Evolutionary conservation across 2,797 vertebrate species (phyloP), one percentile per base, ranked within the genome.

Genomic region (Sphenodon punctatus): DNA sequence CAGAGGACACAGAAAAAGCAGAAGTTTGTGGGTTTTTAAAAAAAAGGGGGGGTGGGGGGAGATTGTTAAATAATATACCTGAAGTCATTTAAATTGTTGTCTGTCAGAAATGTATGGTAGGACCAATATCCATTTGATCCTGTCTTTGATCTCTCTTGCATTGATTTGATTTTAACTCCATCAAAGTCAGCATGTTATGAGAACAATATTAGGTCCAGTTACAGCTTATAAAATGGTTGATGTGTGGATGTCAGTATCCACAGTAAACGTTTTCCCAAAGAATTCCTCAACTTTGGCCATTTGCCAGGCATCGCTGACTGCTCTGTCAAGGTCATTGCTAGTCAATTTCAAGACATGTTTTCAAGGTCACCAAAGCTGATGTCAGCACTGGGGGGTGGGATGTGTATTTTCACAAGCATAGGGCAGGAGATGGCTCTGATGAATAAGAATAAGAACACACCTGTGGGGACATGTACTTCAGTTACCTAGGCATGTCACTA

Each of bases 101-200:
- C 64, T n/a, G 19, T 82, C 42, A 80, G 67, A 69, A 23, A 5
- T 42, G n/a, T 38, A 30, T 1, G n/a, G 3, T 59, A 82, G 41
- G 39, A 17, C 78, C 75, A 87, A 64, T 67, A 48, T 82, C 60
- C 75, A 69, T 88, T 61, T 67, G 67, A 75, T 58, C 80, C 70
- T 0, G 0, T 75, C 86, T 78, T 49, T 82, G 67, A 84, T 87
- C 67, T 49, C 67, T 71, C 32, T 60, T 68, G 22, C 78, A 55
- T 12, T 75, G 78, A 82, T 86, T 53, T 76, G 87, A 87, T 89
- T 82, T 64, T 65, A 82, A 73, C 75, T 20, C 17, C 58, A 69
- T 46, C 64, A 64, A 82, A 89, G 36, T 45, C 41, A 69, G 69
- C 87, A 85, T 69, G 84, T 88, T 88, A 84, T 89, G 78, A 87